Percentiles rank a stretch among this genome's conserved stretches.
Evolutionary conservation across 2,113 vertebrate species (phyloP).

Genomic region (Neotragus pygmaeus): DNA sequence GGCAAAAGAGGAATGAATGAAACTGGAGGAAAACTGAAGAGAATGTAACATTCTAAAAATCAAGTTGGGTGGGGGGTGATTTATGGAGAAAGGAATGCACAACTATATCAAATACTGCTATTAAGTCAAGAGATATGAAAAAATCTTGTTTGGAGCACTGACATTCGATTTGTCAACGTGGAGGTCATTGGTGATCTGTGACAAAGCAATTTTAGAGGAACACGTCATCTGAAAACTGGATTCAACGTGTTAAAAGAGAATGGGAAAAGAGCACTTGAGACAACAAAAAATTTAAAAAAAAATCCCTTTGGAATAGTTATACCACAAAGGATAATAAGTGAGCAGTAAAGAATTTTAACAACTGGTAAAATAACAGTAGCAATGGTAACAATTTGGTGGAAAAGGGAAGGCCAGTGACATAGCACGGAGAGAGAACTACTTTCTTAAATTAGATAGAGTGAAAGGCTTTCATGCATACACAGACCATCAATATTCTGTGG

Average conservation of each 20-base stretch:
- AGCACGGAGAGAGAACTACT: not conserved
- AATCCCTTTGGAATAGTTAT: not conserved
- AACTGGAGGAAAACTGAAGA: not conserved
- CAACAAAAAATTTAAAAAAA: not conserved
- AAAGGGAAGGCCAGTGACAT: not conserved
- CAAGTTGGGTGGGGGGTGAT: accelerated
- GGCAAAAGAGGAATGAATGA: not conserved
- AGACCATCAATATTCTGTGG: not conserved
- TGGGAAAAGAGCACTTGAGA: not conserved
- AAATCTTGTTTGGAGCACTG: not conserved
- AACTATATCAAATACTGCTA: not conserved
- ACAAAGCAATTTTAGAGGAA: not conserved
- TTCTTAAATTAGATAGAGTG: not conserved
- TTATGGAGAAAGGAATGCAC: not conserved
- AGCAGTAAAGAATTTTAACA: not conserved
- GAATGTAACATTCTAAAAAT: not conserved
- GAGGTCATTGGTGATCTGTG: not conserved
- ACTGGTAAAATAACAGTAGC: not conserved
- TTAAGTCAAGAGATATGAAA: not conserved
- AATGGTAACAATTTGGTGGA: not conserved
- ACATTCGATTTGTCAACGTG: not conserved
- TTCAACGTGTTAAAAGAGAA: not conserved
- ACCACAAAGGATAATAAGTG: not conserved
- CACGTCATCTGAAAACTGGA: not conserved
- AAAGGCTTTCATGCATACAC: not conserved